Evolutionary conservation across 30 jellyfish, hydroid and myxozoan genomes (phyloP), one percentile per base, ranked within the genome.

Genomic region (Pelagia noctiluca): DNA sequence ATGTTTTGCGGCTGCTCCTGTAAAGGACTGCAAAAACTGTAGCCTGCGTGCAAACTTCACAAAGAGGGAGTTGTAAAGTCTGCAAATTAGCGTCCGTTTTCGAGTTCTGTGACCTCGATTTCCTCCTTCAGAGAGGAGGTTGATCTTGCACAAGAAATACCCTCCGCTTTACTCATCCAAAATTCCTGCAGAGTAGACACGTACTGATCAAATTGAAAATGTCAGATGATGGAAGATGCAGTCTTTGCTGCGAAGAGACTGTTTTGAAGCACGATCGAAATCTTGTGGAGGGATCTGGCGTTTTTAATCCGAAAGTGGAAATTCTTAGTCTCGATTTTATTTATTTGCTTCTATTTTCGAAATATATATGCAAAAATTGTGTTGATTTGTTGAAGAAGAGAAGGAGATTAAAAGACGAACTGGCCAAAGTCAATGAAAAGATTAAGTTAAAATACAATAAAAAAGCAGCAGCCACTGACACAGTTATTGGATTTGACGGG

Each of bases 221-320:
- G 63, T 67, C 50, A 50, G 54, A 23, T 69, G 50, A 28, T 22
- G 37, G 35, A 35, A 1, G 7, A 32, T 69, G 81, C 84, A 72
- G n/a, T 7, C 84, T 72, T 72, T 72, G 84, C 84, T 10, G 8
- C 22, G 31, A 19, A 37, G 84, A 72, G 16, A 46, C 84, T 7
- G 11, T 47, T 2, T 23, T 48, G 71, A 72, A 72, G 71, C 16
- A 32, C 26, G 84, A 72, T 48, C 50, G 84, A 37, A 72, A 72
- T 47, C 84, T 72, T 18, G 84, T 72, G 18, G 50, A 72, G 30
- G 84, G 71, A 72, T 72, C 84, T 46, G 78, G 78, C 28, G 50
- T 32, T 25, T 66, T 66, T 34, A 66, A 66, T 35, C 63, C 62
- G 35, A 66, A 21, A 32, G 21, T 18, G 2, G 78, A 31, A 61